Base-by-base conservation (phyloP, 37 sponge, comb jelly and placozoan species). In the Axinella damicornis region DNA sequence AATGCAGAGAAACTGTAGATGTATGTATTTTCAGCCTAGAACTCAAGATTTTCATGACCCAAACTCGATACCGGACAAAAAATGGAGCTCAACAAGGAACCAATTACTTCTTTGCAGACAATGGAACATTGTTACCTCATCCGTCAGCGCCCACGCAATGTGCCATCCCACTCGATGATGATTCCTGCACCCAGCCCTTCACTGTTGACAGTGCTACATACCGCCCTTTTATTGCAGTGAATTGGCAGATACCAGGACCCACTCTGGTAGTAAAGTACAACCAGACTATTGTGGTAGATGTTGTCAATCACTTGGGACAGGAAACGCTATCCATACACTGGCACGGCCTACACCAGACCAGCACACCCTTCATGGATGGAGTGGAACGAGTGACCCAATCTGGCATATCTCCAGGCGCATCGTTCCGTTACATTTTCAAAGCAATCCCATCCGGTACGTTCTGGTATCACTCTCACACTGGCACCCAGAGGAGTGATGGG, bases 401-500 rank as follows among this genome's bases (percentile, higher is more conserved):
- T 53, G 85, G 82, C n/a, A 95, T 95, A 14, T 17, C 20, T n/a
- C 82, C 95, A 0, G 79, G 59, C 12, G 77, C 77, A 38, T 35
- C 57, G 24, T 95, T 88, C 32, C 72, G 61, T 17, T 95, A 95
- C 75, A 76, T 62, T 5, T 95, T 95, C 70, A 71, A 72, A 58
- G 92, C 92, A 13, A 25, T 6, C 6, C 89, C 84, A 34, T 35
- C 89, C 22, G 95, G 95, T 0, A 95, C 95, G 22, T 82, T 81
- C 71, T 95, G 95, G 95, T 95, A 95, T 65, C 95, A 95, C 37
- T 84, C 95, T 11, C 95, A 95, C 75, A 74, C 71, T 57, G 95
- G 92, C 1, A 79, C 89, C 37, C 92, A 91, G 79, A 20, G 92
- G 41, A 88, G 92, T 24, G 92, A 91, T 19, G 95, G 95, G 33